Base-by-base conservation (phyloP, 2,888 invertebrate genomes). In the Biston betularia region DNA sequence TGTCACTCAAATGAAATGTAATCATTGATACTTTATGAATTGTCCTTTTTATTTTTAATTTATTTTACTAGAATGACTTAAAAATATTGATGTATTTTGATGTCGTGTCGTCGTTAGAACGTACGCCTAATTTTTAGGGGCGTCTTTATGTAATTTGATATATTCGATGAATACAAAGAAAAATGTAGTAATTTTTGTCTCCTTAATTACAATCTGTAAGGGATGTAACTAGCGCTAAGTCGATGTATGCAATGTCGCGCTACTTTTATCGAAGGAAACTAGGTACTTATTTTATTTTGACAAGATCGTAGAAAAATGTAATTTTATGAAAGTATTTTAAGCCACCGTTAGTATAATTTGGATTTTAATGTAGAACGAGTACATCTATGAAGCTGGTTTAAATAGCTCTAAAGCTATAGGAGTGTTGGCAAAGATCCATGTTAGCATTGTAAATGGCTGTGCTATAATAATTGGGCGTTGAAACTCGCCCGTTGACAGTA, bases 401-500 rank as follows among this genome's bases (percentile, higher is more conserved):
- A 65, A 55, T 69, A 70, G 70, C 70, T 48, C 49, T 69, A 45
- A 62, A 62, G 71, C 81, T 80, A 78, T 42, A 55, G 53, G 44
- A 69, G 63, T 69, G 78, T 82, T 88, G 87, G 87, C 88, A 79
- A 75, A 75, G 77, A 80, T 85, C 87, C 86, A 86, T 15, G 72
- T 78, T 75, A 83, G 82, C 82, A 83, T 86, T 77, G 80, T 84
- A 78, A 84, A 89, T 87, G 91, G 90, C 91, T 91, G 91, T 91
- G 90, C 87, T 84, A 82, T 80, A 75, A 74, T 82, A 82, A 80
- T 77, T 77, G 77, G 77, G 77, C 79, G 79, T 79, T 72, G 76
- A 74, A 73, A 78, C 79, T 73, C 67, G 75, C 74, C 70, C 73
- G 71, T 77, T 79, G 75, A 77, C 80, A 72, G 67, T 69, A 58